Evolutionary conservation across 2,113 vertebrate species (phyloP).

Genomic region (Rhea pennata): DNA sequence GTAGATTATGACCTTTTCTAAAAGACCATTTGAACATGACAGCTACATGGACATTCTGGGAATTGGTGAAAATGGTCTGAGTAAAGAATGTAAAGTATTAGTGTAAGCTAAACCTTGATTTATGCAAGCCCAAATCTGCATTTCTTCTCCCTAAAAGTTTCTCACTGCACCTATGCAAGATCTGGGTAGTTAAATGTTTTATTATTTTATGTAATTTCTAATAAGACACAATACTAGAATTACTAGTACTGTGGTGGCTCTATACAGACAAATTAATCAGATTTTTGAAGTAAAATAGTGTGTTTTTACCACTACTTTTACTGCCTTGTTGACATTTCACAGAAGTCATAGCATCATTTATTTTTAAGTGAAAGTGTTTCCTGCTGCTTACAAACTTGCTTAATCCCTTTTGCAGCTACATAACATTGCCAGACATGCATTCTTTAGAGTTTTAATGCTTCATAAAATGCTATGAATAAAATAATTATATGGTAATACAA

Average conservation of each 20-base stretch:
- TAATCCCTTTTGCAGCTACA: not conserved
- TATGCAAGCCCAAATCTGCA: not conserved
- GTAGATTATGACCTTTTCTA: not conserved
- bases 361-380: slow-evolving; percentile 3
- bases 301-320: not conserved
- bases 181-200: not conserved
- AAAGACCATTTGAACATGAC: not conserved
- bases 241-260: not conserved
- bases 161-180: fast-evolving
- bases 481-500: slow-evolving; percentile 3
- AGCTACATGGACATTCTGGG: not conserved
- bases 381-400: not conserved
- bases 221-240: not conserved
- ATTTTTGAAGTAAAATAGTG: not conserved
- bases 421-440: not conserved
- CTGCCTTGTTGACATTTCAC: not conserved
- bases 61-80: not conserved
- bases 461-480: not conserved
- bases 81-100: not conserved
- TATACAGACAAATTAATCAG: not conserved
- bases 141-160: not conserved
- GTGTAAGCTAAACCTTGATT: not conserved
- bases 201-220: not conserved
- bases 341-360: not conserved
- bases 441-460: slow-evolving; percentile 4